A percentile compares a stretch with the other conserved stretches of the same genome.
Evolutionary conservation across 2,113 vertebrate species (phyloP).

Genomic region (Hypanus sabinus): DNA sequence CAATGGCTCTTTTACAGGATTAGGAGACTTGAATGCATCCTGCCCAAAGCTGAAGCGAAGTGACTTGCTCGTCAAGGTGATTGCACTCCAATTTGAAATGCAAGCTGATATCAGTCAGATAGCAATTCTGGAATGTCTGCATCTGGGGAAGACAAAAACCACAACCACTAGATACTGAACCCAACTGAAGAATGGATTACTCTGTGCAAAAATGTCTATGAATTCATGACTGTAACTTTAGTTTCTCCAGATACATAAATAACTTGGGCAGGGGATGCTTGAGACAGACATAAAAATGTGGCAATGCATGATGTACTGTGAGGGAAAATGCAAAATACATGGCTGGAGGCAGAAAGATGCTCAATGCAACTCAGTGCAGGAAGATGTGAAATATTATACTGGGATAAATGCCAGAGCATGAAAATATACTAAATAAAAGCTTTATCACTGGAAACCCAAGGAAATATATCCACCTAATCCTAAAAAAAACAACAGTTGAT

Average conservation of each 20-base stretch:
- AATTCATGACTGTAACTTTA: neutral
- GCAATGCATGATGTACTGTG: too few species aligned
- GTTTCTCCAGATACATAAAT: neutral
- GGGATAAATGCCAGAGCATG: too few species aligned
- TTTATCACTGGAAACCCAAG: neutral
- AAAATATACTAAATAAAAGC: neutral
- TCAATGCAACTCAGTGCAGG: neutral
- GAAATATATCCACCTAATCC: neutral
- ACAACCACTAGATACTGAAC: neutral
- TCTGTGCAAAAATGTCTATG: neutral
- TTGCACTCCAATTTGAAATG: neutral
- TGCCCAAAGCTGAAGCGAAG: neutral
- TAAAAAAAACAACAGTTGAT: neutral
- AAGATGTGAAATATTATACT: neutral
- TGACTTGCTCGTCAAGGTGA: neutral
- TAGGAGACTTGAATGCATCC: neutral
- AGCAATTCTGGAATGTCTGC: neutral
- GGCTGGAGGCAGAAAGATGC: neutral
- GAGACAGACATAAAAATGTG: neutral
- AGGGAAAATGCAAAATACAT: neutral
- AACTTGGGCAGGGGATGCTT: neutral
- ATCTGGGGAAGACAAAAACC: neutral
- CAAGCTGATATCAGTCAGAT: neutral
- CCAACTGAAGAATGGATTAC: neutral
- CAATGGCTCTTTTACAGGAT: neutral